A percentile compares a stretch with the other conserved stretches of the same genome.
These are phyloP conservation scores for Aphelinus certus DNA, from an alignment of 1,140 invertebrate genomes.

Conservation along the genomic window DNA sequence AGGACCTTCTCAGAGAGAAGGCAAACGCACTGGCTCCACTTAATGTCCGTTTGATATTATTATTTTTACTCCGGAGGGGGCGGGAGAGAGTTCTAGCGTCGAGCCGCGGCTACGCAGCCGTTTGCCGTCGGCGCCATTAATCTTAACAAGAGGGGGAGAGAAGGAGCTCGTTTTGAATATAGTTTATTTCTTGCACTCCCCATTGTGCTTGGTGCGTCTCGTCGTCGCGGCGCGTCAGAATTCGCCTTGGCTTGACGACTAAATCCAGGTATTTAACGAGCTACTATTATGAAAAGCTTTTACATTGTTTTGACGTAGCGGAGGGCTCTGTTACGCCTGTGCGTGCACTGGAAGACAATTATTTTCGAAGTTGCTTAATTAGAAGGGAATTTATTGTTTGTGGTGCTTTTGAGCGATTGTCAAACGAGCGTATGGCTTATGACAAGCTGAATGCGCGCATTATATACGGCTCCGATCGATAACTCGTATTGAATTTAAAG, in stretches of 20 bases:
- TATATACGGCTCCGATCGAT: too few relatives aligned
- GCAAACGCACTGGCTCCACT: not conserved
- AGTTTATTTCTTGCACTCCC: constrained; percentile 8
- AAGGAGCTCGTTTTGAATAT: constrained; percentile 6
- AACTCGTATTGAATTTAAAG: too few relatives aligned
- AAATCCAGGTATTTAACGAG: constrained; percentile 30
- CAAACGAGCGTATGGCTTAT: not conserved
- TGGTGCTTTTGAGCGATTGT: not conserved
- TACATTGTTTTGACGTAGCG: constrained; percentile 4
- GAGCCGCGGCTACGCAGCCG: not conserved
- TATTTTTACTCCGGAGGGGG: constrained; percentile 13
- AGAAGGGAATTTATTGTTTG: constrained; percentile 2
- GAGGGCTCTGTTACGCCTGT: too few relatives aligned
- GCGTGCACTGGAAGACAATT: not conserved
- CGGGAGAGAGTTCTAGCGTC: too few relatives aligned
- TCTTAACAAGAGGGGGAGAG: not conserved
- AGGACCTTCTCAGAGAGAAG: too few relatives aligned
- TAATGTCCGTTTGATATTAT: constrained; percentile 14
- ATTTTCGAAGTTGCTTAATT: constrained; percentile 16
- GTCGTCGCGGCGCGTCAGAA: not conserved
- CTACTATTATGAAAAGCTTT: constrained; percentile 25
- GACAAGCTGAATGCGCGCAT: too few relatives aligned
- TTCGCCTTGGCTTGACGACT: not conserved
- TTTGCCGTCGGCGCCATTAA: constrained; percentile 18
- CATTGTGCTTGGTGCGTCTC: constrained; percentile 8